Evolutionary conservation across 2,888 invertebrate species (phyloP).

Genomic region (Eupithecia abbreviata): DNA sequence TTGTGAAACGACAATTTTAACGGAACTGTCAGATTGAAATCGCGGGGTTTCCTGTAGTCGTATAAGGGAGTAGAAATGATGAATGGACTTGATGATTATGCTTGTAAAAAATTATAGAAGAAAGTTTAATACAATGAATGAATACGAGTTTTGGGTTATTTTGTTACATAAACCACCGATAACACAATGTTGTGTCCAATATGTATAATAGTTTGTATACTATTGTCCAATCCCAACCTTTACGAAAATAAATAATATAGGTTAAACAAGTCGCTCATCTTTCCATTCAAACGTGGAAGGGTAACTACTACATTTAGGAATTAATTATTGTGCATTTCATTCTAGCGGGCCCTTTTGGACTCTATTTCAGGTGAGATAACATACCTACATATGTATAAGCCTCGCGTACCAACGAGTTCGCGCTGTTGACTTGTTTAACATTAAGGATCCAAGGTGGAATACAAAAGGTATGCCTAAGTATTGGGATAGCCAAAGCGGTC

Average conservation of each 20-base stretch:
- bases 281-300: too few species aligned
- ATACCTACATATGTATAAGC: too few species aligned
- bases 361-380: too few species aligned
- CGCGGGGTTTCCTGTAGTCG: slow-evolving; percentile 70
- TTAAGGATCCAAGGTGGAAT: neutral
- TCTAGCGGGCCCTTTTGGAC: too few species aligned
- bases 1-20: slow-evolving; percentile 46
- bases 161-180: neutral
- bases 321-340: too few species aligned
- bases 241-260: too few species aligned
- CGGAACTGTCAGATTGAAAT: slow-evolving; percentile 69
- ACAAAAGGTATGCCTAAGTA: slow-evolving; percentile 38
- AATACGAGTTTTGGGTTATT: neutral
- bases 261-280: too few species aligned
- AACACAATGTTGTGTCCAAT: neutral
- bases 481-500: slow-evolving; percentile 64
- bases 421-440: too few species aligned
- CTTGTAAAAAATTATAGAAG: neutral
- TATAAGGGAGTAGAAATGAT: slow-evolving; percentile 64
- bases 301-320: too few species aligned
- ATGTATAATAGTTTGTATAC: too few species aligned
- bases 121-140: slow-evolving; percentile 3
- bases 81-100: slow-evolving; percentile 46
- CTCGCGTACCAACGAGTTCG: too few species aligned
- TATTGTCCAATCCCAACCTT: too few species aligned